Evolutionary conservation across 2,888 invertebrate species (phyloP), one percentile per base, ranked within the genome.

Genomic region (Leptinotarsa rubiginosa): DNA sequence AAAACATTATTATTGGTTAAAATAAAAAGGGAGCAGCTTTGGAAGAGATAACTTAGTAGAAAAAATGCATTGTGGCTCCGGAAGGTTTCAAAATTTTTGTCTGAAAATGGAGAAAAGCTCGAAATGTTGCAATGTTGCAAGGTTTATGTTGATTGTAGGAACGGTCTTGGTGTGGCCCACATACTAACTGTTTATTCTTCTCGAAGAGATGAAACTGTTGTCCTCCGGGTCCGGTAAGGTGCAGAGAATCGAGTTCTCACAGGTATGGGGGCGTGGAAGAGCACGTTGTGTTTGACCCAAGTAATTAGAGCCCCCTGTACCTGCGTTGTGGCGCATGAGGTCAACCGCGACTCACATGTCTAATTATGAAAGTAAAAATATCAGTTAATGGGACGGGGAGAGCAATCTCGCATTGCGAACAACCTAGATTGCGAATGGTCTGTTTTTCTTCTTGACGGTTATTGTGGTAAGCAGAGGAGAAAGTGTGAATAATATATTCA

Each of bases 211-310:
- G 65, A 70, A 62, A 65, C 52, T 70, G 47, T 73, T 70, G 73
- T 74, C 70, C 73, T 59, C 41, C 41, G 83, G 82, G 82, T 80
- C 81, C 83, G 82, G 83, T 83, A 85, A 82, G 81, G 83, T 81
- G 82, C 82, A 81, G 72, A 76, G 76, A 78, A 79, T 75, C 75
- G 76, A 77, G 79, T 81, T 86, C 86, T 86, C 86, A 86, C 74
- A 85, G 81, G 81, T 75, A 78, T 80, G 82, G 82, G 83, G 86
- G 86, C 86, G 86, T 84, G 85, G 81, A 82, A 80, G 79, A 80
- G 83, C 86, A 86, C 85, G 86, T 83, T 82, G 84, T 83, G 84
- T 83, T 85, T 86, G 86, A 86, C 86, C 86, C 84, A 65, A 83
- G 83, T 86, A 86, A 86, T 86, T 86, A 86, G 86, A 83, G 85